phyloP scores from a whole-genome alignment of 2,888 invertebrate species.

The Malthinus flaveolus region DNA sequence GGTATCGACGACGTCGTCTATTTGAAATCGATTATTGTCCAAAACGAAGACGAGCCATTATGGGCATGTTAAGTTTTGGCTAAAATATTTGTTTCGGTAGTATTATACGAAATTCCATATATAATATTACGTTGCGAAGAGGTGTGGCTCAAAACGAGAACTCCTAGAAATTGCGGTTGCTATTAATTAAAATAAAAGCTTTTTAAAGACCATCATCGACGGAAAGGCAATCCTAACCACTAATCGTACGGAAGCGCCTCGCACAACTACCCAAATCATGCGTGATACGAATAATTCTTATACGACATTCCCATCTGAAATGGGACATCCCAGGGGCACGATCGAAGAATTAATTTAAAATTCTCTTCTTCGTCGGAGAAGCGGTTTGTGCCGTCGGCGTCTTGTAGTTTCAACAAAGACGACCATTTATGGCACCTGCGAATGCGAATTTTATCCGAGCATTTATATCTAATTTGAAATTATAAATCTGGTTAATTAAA shows the following conservation, averaged over 20 bases:
- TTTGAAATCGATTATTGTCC: no score
- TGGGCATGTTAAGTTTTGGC: no score
- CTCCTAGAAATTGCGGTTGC: no score
- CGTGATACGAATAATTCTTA: constrained; percentile 20
- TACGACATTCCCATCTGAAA: constrained; percentile 12
- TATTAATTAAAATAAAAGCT: no score
- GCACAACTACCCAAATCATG: constrained; percentile 11
- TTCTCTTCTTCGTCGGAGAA: constrained; percentile 28
- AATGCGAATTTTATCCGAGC: constrained; percentile 24
- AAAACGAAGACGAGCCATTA: no score
- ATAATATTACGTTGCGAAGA: no score
- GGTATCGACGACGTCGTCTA: no score
- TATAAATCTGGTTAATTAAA: constrained; percentile 30
- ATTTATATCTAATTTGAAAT: constrained; percentile 31
- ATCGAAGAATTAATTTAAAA: constrained; percentile 32
- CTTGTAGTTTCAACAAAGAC: constrained; percentile 22
- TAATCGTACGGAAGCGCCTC: constrained; percentile 12
- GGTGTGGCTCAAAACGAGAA: no score
- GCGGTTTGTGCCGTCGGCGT: constrained; percentile 26
- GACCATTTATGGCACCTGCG: constrained; percentile 35
- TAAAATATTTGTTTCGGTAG: no score
- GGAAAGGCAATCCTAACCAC: constrained; percentile 10
- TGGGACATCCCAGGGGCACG: constrained; percentile 27
- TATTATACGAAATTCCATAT: no score
- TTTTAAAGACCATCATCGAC: not conserved